Evolutionary conservation across 2,888 invertebrate genomes (phyloP), one percentile per base, ranked within the genome.

Genomic region (Dolichomitus sp.): DNA sequence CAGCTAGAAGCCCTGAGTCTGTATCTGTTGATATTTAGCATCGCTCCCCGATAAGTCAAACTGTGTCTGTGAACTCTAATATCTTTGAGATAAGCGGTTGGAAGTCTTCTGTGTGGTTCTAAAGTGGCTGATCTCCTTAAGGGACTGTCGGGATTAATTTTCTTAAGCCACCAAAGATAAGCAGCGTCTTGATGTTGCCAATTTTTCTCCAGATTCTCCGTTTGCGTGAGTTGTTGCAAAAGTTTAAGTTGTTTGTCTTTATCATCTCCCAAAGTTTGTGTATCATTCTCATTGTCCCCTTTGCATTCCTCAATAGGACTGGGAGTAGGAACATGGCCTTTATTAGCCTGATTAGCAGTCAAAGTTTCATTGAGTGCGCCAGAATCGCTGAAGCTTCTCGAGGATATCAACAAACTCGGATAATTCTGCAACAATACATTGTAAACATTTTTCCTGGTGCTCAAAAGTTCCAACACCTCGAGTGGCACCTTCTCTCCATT

Each of bases 1-100:
- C 98, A 98, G 78, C 98, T 98, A 12, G 97, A 97, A 0, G 98
- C 98, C 84, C 97, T 94, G 68, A 98, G 94, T 63, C 97, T 95
- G 93, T 97, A 97, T 66, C 97, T 94, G 90, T 96, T 97, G 88
- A 98, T 97, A 92, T 97, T 97, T 78, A 98, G 94, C 97, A 98
- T 97, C 0, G 98, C 98, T 27, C 97, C 97, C 83, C 98, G 95
- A 90, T 98, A 97, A 2, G 97, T 97, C 73, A 98, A 94, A 59
- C 97, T 97, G 89, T 97, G 96, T 73, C 97, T 94, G 89, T 97
- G 97, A 84, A 97, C 95, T 78, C 97, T 94, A 85, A 97, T 92
- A 91, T 97, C 97, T 90, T 96, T 96, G 72, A 97, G 94, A 93
- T 96, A 97, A 0, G 97, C 96, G 1, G 96, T 95, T 0, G 96